A percentile compares a stretch with the other conserved stretches of the same genome.
phyloP scores from a whole-genome alignment of 2,888 invertebrate genomes.

The Xanthostigma xanthostigma region DNA sequence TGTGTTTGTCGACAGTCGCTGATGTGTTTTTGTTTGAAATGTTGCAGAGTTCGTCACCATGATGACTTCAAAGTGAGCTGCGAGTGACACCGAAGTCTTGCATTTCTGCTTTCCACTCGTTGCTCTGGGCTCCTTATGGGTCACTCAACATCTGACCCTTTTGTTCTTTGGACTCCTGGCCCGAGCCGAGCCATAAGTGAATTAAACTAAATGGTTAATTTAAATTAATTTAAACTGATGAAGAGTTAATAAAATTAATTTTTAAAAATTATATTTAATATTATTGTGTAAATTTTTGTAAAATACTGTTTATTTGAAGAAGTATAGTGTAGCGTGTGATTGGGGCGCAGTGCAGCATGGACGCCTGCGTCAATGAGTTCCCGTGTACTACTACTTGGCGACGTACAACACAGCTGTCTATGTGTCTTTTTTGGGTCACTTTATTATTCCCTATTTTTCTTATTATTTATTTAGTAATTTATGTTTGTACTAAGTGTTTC shows the following conservation, averaged over 20 bases:
- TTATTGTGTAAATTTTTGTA: constrained; percentile 35
- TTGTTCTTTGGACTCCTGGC: constrained; percentile 21
- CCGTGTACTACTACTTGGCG: background rate
- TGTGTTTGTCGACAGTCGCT: too few relatives aligned
- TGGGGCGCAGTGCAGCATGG: constrained; percentile 2
- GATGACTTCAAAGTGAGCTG: constrained; percentile 97
- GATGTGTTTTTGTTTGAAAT: constrained; percentile 21
- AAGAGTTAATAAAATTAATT: constrained; percentile 14
- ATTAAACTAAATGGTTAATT: constrained; percentile 11
- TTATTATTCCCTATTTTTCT: background rate
- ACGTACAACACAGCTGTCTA: background rate
- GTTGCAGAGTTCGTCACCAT: constrained; percentile 94
- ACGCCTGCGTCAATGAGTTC: background rate
- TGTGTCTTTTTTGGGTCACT: constrained; percentile 1
- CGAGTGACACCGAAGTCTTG: constrained; percentile 48
- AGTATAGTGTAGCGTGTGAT: constrained; percentile 3
- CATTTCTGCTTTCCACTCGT: constrained; percentile 31
- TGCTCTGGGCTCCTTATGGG: constrained; percentile 17
- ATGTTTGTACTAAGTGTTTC: constrained; percentile 5
- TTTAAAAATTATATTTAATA: constrained; percentile 29
- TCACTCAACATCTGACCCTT: constrained; percentile 3
- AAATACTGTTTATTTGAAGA: constrained; percentile 22
- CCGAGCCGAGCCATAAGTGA: constrained; percentile 18
- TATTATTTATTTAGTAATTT: constrained; percentile 6
- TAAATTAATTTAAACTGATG: constrained; percentile 13